Evolutionary conservation across 2,113 vertebrate species (phyloP), one percentile per base, ranked within the genome.

Genomic region (Stegostoma tigrinum): DNA sequence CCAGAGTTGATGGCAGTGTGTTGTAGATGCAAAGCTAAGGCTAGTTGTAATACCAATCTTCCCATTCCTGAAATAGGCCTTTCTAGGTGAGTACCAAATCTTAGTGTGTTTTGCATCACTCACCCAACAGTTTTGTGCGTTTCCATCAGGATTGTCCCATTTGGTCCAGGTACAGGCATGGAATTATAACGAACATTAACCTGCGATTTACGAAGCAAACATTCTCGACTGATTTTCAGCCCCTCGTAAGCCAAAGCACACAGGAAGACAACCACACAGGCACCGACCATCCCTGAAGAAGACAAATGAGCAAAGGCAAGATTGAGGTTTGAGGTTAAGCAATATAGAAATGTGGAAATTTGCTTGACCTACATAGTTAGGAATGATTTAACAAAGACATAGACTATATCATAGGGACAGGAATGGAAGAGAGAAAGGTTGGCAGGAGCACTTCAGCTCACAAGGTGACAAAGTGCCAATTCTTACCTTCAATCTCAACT

Each of bases 101-200:
- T 42, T 1, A 3, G 4, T 19, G 4, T 80, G 34, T 38, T 93
- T 45, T 27, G 27, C 38, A n/a, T 68, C 38, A 86, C 98, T 97
- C 97, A 99, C 99, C 99, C 99, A 0, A 99, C 99, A 0, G 99
- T 99, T 97, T 99, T 99, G 97, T 99, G 99, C 0, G 99, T 99
- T 97, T 99, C 99, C 98, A 99, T 99, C 89, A 99, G 96, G 70
- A 99, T 98, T 12, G 99, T 99, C 95, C 99, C 99, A 0, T 99
- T 99, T 68, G 98, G 96, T 52, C 99, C 99, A 0, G 99, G 99
- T 45, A 99, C 98, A 0, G 99, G 99, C 99, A 99, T 99, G 96
- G 98, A 99, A 97, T 99, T 99, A 97, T 99, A 99, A 96, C 99
- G 99, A 95, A 99, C 99, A 97, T 98, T 99, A 97, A 99, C 99